phyloP scores from a whole-genome alignment of 1,140 invertebrate genomes.

The Tenebrio molitor region DNA sequence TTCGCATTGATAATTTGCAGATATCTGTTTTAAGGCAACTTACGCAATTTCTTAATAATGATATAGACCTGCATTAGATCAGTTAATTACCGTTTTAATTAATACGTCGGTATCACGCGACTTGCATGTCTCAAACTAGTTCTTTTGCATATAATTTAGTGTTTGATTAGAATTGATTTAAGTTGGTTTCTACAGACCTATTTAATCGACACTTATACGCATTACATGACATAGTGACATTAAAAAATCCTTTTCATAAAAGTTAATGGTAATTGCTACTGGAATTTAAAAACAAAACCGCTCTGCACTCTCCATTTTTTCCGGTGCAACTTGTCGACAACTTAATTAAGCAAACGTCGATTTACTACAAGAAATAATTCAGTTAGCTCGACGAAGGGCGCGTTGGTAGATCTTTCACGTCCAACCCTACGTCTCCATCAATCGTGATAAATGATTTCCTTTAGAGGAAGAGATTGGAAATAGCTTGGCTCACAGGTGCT shows the following conservation, averaged over 20 bases:
- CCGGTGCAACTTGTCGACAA: background rate
- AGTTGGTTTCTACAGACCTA: slow-evolving; percentile 22
- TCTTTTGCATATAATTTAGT: slow-evolving; percentile 37
- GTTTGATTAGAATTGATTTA: slow-evolving; percentile 34
- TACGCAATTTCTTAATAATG: slow-evolving; percentile 35
- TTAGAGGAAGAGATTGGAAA: too few species aligned
- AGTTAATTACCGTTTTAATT: slow-evolving; percentile 35
- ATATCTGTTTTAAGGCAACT: slow-evolving; percentile 9
- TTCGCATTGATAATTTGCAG: background rate
- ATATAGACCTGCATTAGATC: slow-evolving; percentile 24
- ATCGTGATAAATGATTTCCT: too few species aligned
- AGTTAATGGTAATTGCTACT: slow-evolving; percentile 5
- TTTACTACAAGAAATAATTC: too few species aligned
- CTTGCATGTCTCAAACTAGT: slow-evolving; percentile 30
- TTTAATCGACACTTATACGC: slow-evolving; percentile 26
- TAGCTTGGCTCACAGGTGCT: too few species aligned
- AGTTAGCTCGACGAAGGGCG: too few species aligned
- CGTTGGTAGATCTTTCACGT: too few species aligned
- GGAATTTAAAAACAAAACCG: background rate
- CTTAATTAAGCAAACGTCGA: slow-evolving; percentile 21
- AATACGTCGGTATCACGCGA: slow-evolving; percentile 29
- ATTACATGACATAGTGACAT: slow-evolving; percentile 34
- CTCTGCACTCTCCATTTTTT: background rate
- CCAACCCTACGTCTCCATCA: too few species aligned
- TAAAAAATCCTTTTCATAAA: slow-evolving; percentile 22